Conservation (phyloP, 2,797 vertebrate genomes). For the Percopsis omiscomaycus region DNA sequence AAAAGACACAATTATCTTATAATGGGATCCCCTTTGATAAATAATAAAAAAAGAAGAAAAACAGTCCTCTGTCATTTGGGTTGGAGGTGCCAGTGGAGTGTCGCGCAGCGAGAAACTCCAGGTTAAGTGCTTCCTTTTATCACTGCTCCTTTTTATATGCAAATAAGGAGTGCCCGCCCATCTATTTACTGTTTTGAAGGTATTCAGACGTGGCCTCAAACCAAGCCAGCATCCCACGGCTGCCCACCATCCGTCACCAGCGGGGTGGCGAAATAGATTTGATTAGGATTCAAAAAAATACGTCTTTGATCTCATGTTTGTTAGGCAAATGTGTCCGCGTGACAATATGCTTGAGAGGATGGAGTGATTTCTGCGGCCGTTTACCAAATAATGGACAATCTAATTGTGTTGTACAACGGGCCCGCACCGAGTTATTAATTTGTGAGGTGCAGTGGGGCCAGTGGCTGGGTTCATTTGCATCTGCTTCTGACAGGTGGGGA, state of each 20-base stretch:
- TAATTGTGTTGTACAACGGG: slow-evolving; percentile 69
- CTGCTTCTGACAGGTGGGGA: slow-evolving; percentile 58
- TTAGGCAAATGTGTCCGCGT: slow-evolving; percentile 67
- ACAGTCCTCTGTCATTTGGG: slow-evolving; percentile 72
- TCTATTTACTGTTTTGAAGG: slow-evolving; percentile 75
- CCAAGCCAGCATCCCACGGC: slow-evolving; percentile 49
- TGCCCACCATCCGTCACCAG: slow-evolving; percentile 46
- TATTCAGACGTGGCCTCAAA: slow-evolving; percentile 71
- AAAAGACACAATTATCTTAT: slow-evolving; percentile 79
- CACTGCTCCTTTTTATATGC: slow-evolving; percentile 79
- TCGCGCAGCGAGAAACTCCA: slow-evolving; percentile 74
- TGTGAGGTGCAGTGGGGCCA: slow-evolving; percentile 63
- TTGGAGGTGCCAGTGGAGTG: slow-evolving; percentile 61
- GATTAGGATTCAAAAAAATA: slow-evolving; percentile 70
- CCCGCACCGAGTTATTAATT: slow-evolving; percentile 65
- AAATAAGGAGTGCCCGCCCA: slow-evolving; percentile 69
- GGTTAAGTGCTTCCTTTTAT: slow-evolving; percentile 80
- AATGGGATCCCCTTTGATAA: slow-evolving; percentile 72
- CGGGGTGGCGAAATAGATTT: slow-evolving; percentile 70
- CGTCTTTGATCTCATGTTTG: slow-evolving; percentile 74
- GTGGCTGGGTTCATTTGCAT: slow-evolving; percentile 72
- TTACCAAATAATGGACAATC: slow-evolving; percentile 75
- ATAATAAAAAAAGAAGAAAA: slow-evolving; percentile 55
- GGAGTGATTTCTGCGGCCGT: slow-evolving; percentile 62
- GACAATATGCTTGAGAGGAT: slow-evolving; percentile 65